phyloP scores from a whole-genome alignment of 2,113 vertebrate species.

The Deroptyus accipitrinus region DNA sequence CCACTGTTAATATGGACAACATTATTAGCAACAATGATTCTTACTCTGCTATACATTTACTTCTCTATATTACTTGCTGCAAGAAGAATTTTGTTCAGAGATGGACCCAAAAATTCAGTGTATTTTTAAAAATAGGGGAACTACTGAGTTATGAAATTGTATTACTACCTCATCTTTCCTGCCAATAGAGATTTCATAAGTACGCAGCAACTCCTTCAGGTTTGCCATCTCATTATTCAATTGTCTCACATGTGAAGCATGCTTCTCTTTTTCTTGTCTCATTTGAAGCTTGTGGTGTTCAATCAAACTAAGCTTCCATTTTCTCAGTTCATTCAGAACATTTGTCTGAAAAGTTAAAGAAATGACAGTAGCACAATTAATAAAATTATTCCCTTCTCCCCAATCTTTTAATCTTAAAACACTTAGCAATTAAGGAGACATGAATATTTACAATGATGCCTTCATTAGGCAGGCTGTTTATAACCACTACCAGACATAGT shows the following conservation, averaged over 20 bases:
- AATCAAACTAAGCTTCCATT: conserved; percentile 87
- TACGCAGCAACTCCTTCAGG: conserved; percentile 83
- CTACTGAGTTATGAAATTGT: not conserved
- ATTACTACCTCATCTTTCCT: conserved; percentile 91
- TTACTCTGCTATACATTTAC: not conserved
- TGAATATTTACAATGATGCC: not conserved
- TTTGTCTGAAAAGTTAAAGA: conserved; percentile 80
- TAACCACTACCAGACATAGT: not conserved
- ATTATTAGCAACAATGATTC: not conserved
- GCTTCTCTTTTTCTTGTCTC: conserved; percentile 84
- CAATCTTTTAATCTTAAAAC: not conserved
- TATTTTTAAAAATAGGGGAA: not conserved
- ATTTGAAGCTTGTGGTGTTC: conserved; percentile 88
- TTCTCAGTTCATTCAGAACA: conserved; percentile 87
- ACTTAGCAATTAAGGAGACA: not conserved
- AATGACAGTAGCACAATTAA: not conserved
- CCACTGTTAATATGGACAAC: not conserved
- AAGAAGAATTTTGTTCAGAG: not conserved
- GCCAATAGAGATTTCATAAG: conserved; percentile 85
- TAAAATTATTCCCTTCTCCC: not conserved
- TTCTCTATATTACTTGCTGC: not conserved
- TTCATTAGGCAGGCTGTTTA: not conserved
- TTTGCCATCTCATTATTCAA: conserved; percentile 78
- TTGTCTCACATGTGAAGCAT: conserved; percentile 73
- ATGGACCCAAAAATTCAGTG: not conserved